phyloP scores from a whole-genome alignment of 2,888 invertebrate genomes.

The Temnothorax rugatulus region DNA sequence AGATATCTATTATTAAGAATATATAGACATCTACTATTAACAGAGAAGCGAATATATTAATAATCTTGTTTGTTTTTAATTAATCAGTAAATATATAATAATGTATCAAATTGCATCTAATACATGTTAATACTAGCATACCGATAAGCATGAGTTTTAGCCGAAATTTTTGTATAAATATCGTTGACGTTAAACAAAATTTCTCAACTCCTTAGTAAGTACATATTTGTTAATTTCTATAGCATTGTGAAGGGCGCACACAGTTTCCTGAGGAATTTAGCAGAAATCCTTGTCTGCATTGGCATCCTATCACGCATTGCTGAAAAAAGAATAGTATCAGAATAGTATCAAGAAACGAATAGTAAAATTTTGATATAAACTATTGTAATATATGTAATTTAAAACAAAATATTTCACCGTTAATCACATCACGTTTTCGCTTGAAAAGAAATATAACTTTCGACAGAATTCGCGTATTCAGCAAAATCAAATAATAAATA shows the following conservation, averaged over 20 bases:
- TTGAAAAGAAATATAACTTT: background rate
- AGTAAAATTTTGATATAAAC: background rate
- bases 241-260: constrained; percentile 37
- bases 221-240: constrained; percentile 27
- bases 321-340: constrained; percentile 41
- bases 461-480: constrained; percentile 23
- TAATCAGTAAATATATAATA: background rate
- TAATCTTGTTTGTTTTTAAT: background rate
- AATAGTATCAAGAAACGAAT: background rate
- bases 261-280: constrained; percentile 11
- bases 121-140: no score
- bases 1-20: background rate
- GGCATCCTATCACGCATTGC: constrained; percentile 64
- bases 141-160: no score
- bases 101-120: background rate
- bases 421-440: background rate
- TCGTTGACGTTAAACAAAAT: background rate
- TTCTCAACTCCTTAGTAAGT: background rate
- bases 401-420: background rate
- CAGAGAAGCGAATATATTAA: background rate
- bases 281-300: constrained; percentile 49
- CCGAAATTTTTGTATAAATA: background rate
- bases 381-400: background rate
- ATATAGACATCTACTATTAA: background rate
- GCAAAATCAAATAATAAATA: constrained; percentile 26